Base-by-base conservation (phyloP, 2,113 vertebrate species). In the Arenaria interpres region DNA sequence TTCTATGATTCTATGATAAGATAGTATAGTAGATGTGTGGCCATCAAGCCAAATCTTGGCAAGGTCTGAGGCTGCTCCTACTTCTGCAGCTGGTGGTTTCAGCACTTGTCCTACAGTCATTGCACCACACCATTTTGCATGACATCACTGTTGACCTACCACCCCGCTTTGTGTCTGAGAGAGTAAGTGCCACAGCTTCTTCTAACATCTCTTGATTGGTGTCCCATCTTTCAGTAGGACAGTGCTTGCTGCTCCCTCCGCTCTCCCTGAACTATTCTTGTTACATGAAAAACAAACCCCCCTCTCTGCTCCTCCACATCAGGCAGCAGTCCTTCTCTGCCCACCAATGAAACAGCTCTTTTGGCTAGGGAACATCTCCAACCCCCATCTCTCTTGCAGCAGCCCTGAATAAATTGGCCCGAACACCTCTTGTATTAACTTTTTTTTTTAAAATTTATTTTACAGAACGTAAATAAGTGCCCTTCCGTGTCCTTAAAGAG, bases 1-100 rank as follows among this genome's bases (percentile, higher is more conserved):
- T n/a, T n/a, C n/a, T n/a, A n/a, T n/a, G n/a, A n/a, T n/a, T n/a
- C n/a, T n/a, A n/a, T n/a, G n/a, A n/a, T n/a, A 16, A 63, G 23
- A 27, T 15, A 37, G 11, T 30, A 53, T 7, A 24, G 23, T 0
- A 57, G 23, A n/a, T 0, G 2, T 69, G 25, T 45, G 56, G 46
- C 27, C 46, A 59, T 43, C 35, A 41, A 67, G 46, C 7, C 62
- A 83, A 35, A n/a, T 25, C 33, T 67, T n/a, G 79, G 56, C 20
- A 56, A 53, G 46, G 12, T 33, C 67, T 45, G 50, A 45, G 4
- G 16, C 45, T 83, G 45, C 35, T 66, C 10, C 50, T 54, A 0
- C 45, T 51, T 60, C 14, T 56, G 50, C 50, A 79, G 21, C 22
- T 46, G 45, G 12, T 30, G 6, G 6, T 39, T 66, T 75, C 19